Percentiles rank a stretch among this genome's conserved stretches.
phyloP scores from a whole-genome alignment of 2,888 invertebrate species.

The Pterostichus niger region DNA sequence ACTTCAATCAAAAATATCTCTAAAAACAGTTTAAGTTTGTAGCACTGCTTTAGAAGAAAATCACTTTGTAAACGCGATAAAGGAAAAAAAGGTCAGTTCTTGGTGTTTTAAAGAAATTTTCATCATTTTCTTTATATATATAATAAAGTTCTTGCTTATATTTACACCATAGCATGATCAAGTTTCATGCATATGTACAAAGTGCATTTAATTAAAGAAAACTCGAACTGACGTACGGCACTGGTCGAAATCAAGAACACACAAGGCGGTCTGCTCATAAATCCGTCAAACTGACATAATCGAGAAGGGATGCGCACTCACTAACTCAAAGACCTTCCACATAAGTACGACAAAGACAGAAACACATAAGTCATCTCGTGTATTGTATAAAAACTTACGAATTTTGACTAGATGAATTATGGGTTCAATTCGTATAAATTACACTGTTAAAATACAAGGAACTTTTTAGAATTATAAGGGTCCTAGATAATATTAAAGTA shows the following conservation, averaged over 20 bases:
- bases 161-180: too few species aligned
- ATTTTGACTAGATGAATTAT: constrained; percentile 64
- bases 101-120: too few species aligned
- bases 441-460: constrained; percentile 58
- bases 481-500: too few species aligned
- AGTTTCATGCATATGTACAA: too few species aligned
- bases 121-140: too few species aligned
- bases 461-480: too few species aligned
- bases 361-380: constrained; percentile 52
- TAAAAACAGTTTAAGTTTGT: too few species aligned
- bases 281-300: constrained; percentile 66
- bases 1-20: too few species aligned
- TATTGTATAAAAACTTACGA: constrained; percentile 54
- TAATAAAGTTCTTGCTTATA: too few species aligned
- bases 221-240: constrained; percentile 33
- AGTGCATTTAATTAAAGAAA: background rate
- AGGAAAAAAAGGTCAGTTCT: too few species aligned
- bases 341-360: constrained; percentile 58
- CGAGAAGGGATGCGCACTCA: constrained; percentile 62
- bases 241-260: constrained; percentile 65
- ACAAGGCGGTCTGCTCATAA: constrained; percentile 65
- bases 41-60: too few species aligned
- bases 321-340: constrained; percentile 13
- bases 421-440: constrained; percentile 62
- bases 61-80: too few species aligned